Base-by-base conservation (phyloP, 2,888 invertebrate species). In the Patella caerulea region DNA sequence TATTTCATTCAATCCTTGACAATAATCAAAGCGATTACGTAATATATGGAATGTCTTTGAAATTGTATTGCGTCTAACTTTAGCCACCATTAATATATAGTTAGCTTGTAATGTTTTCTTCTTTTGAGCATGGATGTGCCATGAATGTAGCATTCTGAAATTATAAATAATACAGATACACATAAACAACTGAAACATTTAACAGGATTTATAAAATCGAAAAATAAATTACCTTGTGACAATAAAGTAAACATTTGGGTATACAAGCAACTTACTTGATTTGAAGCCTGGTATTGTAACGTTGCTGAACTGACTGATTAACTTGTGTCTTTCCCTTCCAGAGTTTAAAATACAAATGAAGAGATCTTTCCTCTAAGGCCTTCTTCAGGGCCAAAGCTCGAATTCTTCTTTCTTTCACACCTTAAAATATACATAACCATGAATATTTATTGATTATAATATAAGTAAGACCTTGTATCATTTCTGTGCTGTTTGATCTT, bases 261-360 rank as follows among this genome's bases (percentile, higher is more conserved):
- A 45, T 45, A n/a, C n/a, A 24, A 24, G 9, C 9, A 7, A 45
- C 82, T 75, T 82, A 88, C 88, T 83, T 84, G 45, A 86, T 82
- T 73, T 86, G 86, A 19, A 87, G 82, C 70, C 84, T 85, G n/a
- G 85, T 83, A 73, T 87, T 83, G 54, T 83, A 83, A 78, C 86
- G 86, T 11, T 85, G 84, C 69, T 86, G 82, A 45, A 87, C 83
- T 34, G 86, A 86, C 74, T 84, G 83, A 29, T 84, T 82, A 15
- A 85, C 84, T 72, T 80, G 77, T 45, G 86, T 83, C 54, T 86
- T 76, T 71, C 84, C 85, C 45, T 74, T 75, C 88, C 88, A 88
- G 78, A 86, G 86, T 45, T 83, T 76, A 74, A 86, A 87, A 81
- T 84, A 85, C 0, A 80, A 80, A 19, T 82, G 82, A 54, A 86